These are phyloP conservation scores for Hyles vespertilio DNA, from an alignment of 1,140 invertebrate genomes.

Conservation along the genomic window DNA sequence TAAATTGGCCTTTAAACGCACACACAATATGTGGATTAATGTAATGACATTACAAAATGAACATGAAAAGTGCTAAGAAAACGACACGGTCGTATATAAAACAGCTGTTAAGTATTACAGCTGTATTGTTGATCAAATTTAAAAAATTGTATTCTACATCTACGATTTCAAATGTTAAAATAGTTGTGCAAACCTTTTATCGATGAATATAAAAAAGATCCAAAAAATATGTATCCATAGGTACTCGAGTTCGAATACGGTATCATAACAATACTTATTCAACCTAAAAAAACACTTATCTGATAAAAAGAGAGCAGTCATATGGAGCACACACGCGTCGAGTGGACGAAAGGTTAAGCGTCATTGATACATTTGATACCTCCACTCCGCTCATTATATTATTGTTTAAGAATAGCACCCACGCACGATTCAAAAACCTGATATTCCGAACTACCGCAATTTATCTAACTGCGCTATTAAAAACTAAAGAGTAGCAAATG, in stretches of 20 bases:
- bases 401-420: conserved; percentile 39
- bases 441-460: neutral
- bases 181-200: neutral
- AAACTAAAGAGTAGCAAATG: no score
- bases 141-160: no score
- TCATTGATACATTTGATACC: conserved; percentile 23
- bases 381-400: conserved; percentile 32
- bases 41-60: no score
- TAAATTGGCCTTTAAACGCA: no score
- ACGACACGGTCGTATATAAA: no score
- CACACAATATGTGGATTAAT: no score
- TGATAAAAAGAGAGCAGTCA: conserved; percentile 37
- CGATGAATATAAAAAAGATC: neutral
- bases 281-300: conserved; percentile 41
- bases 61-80: no score
- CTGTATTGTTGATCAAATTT: no score
- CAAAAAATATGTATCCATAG: neutral
- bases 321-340: conserved; percentile 22
- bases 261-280: conserved; percentile 38
- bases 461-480: no score
- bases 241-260: neutral
- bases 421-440: conserved; percentile 17
- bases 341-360: conserved; percentile 51
- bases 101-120: no score
- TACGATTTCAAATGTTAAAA: no score